Conservation (phyloP, 2,113 vertebrate genomes). For the Xenopus borealis region DNA sequence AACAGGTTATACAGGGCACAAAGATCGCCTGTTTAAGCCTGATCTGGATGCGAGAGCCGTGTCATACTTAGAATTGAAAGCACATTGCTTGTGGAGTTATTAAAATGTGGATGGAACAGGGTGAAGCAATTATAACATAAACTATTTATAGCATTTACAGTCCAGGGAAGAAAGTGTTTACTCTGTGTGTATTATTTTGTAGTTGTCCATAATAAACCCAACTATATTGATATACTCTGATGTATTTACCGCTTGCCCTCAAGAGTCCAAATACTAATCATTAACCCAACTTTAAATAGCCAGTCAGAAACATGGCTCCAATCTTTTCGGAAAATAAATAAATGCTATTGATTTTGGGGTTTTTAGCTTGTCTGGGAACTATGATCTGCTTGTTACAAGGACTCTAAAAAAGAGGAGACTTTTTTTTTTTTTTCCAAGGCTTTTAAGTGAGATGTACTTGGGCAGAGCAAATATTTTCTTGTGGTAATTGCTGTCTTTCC, state of each 20-base stretch:
- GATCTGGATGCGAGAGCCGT: background rate
- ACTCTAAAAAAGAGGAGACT: background rate
- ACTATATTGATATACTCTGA: background rate
- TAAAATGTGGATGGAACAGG: conserved; percentile 8
- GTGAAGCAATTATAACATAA: background rate
- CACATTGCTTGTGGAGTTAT: conserved; percentile 4
- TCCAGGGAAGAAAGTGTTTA: conserved; percentile 19
- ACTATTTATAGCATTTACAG: conserved; percentile 20
- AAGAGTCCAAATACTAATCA: conserved; percentile 49
- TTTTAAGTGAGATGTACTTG: background rate
- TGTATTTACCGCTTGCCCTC: conserved; percentile 2
- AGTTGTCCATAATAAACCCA: background rate
- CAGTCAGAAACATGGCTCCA: conserved; percentile 50
- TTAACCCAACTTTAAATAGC: conserved; percentile 56
- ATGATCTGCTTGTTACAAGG: conserved; percentile 34
- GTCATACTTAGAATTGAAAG: conserved; percentile 9
- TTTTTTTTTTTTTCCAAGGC: background rate
- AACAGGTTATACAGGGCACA: too few relatives aligned
- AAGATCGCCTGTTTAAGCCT: conserved; percentile 10
- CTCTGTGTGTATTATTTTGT: background rate
- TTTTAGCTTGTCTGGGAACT: conserved; percentile 41
- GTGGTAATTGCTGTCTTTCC: background rate
- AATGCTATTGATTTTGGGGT: conserved; percentile 36
- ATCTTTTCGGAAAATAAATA: conserved; percentile 46
- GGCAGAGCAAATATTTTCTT: background rate